A percentile compares a stretch with the other conserved stretches of the same genome.
These are phyloP conservation scores for Zophobas morio DNA, from an alignment of 1,140 invertebrate genomes.

Conservation along the genomic window DNA sequence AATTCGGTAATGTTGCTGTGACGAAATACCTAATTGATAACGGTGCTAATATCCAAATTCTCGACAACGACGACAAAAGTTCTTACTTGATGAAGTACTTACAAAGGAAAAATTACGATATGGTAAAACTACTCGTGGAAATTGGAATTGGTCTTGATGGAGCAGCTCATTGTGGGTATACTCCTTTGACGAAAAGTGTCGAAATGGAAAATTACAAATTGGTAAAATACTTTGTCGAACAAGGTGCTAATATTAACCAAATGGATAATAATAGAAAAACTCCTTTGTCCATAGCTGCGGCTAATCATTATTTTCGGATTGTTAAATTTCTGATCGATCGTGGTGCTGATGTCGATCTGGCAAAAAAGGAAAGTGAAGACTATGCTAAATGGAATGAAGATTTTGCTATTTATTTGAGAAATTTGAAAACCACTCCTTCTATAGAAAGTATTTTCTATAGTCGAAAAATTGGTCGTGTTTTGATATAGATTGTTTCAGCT, in stretches of 20 bases:
- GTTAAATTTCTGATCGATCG: conserved; percentile 7
- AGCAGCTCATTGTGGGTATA: conserved; percentile 1
- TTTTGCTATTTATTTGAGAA: conserved; percentile 9
- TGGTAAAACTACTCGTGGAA: conserved; percentile 7
- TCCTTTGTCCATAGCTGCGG: neutral
- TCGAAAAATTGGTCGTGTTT: neutral
- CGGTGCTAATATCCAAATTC: conserved; percentile 7
- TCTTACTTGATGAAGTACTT: conserved; percentile 3
- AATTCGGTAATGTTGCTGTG: conserved; percentile 3
- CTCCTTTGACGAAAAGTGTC: neutral
- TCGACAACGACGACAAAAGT: neutral
- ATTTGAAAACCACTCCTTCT: neutral
- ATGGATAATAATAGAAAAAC: neutral
- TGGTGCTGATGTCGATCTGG: neutral
- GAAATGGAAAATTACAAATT: neutral
- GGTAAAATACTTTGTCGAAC: conserved; percentile 19
- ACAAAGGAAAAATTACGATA: conserved; percentile 8
- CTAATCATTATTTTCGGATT: neutral
- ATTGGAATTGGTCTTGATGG: conserved; percentile 1
- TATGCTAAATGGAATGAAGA: conserved; percentile 10
- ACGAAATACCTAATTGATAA: conserved; percentile 4
- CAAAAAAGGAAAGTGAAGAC: neutral
- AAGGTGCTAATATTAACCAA: conserved; percentile 12
- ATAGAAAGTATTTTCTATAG: neutral
- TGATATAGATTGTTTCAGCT: neutral